phyloP scores from a whole-genome alignment of 2,113 vertebrate species.

The Synchiropus splendidus region DNA sequence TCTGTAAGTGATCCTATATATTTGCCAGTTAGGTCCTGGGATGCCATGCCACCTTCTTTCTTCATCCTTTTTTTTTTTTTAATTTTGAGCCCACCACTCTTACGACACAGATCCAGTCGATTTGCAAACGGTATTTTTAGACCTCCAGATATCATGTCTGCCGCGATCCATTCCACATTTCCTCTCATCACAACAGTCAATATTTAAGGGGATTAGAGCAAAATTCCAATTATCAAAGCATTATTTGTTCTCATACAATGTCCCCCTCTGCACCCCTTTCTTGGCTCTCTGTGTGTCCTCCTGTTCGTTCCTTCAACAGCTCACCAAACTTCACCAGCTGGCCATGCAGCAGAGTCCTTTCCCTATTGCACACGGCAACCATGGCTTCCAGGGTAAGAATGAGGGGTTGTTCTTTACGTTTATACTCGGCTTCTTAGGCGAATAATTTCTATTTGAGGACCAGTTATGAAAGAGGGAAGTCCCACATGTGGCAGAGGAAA shows the following conservation, averaged over 20 bases:
- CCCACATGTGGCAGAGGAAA: too few species aligned
- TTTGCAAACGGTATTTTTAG: too few species aligned
- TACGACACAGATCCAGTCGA: neutral
- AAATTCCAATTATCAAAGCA: constrained; percentile 10
- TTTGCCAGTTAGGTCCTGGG: constrained; percentile 50
- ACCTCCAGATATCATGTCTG: too few species aligned
- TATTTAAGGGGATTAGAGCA: constrained; percentile 11
- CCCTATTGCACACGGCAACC: constrained; percentile 87
- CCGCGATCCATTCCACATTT: constrained; percentile 42
- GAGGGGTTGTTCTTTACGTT: constrained; percentile 2
- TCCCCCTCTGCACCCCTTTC: neutral
- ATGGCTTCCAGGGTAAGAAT: constrained; percentile 92
- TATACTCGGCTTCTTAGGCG: neutral
- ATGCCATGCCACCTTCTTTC: constrained; percentile 48
- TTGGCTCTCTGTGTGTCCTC: constrained; percentile 9
- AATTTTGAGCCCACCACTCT: constrained; percentile 28
- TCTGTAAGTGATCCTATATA: constrained; percentile 68
- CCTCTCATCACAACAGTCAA: constrained; percentile 31
- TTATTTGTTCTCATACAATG: constrained; percentile 3
- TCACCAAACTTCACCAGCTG: constrained; percentile 97
- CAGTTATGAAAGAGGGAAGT: too few species aligned
- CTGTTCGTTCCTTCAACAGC: constrained; percentile 56
- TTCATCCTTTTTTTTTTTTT: constrained; percentile 28
- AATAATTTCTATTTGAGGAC: too few species aligned
- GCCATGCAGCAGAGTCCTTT: constrained; percentile 96